Base-by-base conservation (phyloP, 2,113 vertebrate species). In the Chlorodrepanis virens region DNA sequence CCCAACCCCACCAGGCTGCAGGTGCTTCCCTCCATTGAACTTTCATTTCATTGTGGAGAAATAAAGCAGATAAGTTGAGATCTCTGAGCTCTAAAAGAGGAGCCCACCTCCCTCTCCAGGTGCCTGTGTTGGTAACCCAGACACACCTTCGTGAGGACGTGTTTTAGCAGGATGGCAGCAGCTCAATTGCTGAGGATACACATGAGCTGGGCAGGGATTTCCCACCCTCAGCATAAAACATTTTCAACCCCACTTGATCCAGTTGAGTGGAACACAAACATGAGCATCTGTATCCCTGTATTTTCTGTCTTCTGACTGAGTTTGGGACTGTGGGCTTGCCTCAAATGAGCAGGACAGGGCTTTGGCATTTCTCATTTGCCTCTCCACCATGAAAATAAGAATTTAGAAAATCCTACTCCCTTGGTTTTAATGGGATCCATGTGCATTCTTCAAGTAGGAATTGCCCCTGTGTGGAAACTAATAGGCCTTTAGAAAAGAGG, bases 101-200 rank as follows among this genome's bases (percentile, higher is more conserved):
- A 76, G 35, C 37, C 5, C 35, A 49, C 22, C 12, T 79, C 53
- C 47, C 60, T 40, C 54, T 77, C 17, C 47, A 52, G 5, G n/a
- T 15, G 12, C 9, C 5, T 12, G n/a, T 35, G 29, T 1, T 49
- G 69, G 61, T 56, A 24, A 68, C 39, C n/a, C 47, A 50, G 53
- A 11, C 13, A 27, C 42, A 49, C 18, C n/a, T 33, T 15, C 29
- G 28, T 0, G 0, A n/a, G n/a, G 56, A 85, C 14, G 33, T 1
- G 10, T 9, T 69, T 33, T 1, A 33, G 35, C 1, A 42, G 59
- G 13, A 23, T 28, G 47, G 54, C 6, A 50, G 67, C 47, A 75
- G 35, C 39, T 27, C 57, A 7, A 0, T 17, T 33, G 2, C 10
- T 45, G 47, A 68, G 22, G 2, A 20, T 28, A 7, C 13, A 17